Conservation (phyloP, 2,888 invertebrate genomes). For the Lissocephala sabroskyi region DNA sequence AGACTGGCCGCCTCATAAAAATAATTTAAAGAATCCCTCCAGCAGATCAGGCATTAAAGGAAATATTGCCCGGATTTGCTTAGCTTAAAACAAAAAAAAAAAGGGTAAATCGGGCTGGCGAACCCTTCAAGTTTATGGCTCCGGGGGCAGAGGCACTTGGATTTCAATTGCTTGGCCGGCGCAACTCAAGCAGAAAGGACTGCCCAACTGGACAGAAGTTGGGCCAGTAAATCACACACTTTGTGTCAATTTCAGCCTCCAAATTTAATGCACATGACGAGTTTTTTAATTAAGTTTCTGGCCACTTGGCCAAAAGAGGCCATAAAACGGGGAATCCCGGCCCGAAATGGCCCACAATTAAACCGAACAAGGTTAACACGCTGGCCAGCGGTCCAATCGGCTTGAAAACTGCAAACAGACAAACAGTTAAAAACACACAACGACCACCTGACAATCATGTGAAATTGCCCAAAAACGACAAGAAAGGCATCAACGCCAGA, state of each 20-base stretch:
- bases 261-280: background rate
- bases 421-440: too few species aligned
- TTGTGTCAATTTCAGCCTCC: background rate
- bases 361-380: slow-evolving; percentile 13
- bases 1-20: slow-evolving; percentile 43
- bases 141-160: slow-evolving; percentile 1
- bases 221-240: background rate
- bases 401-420: too few species aligned
- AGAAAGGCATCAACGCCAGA: too few species aligned
- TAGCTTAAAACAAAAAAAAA: background rate
- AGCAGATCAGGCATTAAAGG: slow-evolving; percentile 30
- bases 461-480: too few species aligned
- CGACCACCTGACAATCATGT: too few species aligned
- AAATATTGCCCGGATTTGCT: too few species aligned
- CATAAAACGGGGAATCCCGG: slow-evolving; percentile 27
- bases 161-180: too few species aligned
- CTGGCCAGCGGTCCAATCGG: too few species aligned
- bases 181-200: background rate
- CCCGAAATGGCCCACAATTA: too few species aligned
- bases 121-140: slow-evolving; percentile 32
- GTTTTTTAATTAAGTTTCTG: slow-evolving; percentile 42
- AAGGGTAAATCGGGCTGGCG: slow-evolving; percentile 7
- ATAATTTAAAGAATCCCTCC: slow-evolving; percentile 37
- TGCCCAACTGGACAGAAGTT: background rate
- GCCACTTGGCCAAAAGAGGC: slow-evolving; percentile 13